These are phyloP conservation scores for Himalopsyche kuldschensis DNA, from an alignment of 2,888 invertebrate species.

Conservation along the genomic window DNA sequence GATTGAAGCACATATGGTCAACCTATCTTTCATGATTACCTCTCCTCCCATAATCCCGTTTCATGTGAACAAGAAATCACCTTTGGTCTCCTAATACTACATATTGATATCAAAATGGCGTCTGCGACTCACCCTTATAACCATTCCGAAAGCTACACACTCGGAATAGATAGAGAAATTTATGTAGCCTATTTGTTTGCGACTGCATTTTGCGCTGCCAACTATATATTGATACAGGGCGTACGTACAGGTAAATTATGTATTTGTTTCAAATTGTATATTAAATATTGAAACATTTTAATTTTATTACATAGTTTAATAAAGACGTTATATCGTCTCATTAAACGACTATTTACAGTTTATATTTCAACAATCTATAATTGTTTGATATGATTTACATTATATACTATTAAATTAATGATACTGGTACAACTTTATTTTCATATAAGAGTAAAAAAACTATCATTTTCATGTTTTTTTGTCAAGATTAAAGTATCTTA, in stretches of 20 bases:
- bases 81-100: constrained; percentile 31
- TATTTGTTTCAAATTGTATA: no score
- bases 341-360: no score
- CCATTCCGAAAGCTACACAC: neutral
- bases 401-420: no score
- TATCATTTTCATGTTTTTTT: no score
- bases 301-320: no score
- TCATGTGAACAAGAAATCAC: constrained; percentile 29
- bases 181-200: neutral
- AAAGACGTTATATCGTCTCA: no score
- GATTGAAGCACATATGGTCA: neutral
- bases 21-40: neutral
- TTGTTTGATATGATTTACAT: no score
- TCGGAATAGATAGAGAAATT: neutral
- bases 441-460: no score
- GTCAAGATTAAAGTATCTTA: no score
- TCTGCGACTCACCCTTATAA: neutral
- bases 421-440: no score
- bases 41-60: constrained; percentile 4
- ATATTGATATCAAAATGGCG: constrained; percentile 29
- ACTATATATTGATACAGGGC: neutral
- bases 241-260: neutral
- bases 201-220: neutral
- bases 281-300: no score
- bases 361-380: no score